Evolutionary conservation across 2,888 invertebrate species (phyloP).

Genomic region (Eristalinus sepulchralis): DNA sequence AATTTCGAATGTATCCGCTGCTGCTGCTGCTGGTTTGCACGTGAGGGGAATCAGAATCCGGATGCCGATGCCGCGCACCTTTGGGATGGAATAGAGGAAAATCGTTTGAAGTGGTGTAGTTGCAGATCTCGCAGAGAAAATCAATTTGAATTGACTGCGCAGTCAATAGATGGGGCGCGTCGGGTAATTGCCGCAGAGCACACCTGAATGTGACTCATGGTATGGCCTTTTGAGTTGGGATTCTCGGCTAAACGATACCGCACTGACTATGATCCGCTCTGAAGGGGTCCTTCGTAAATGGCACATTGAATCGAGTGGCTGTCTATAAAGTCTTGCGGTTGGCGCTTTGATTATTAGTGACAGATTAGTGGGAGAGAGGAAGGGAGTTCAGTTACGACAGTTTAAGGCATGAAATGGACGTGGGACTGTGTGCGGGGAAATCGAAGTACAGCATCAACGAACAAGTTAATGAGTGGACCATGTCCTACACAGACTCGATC

Average conservation of each 20-base stretch:
- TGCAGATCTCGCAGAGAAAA: conserved; percentile 3
- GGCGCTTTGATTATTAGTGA: background rate
- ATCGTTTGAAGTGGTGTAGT: conserved; percentile 3
- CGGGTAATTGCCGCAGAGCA: conserved; percentile 11
- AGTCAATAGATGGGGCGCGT: background rate
- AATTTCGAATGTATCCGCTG: conserved; percentile 36
- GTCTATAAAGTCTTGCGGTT: background rate
- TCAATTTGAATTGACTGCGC: conserved; percentile 30
- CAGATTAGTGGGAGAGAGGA: background rate
- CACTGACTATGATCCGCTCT: background rate
- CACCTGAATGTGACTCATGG: background rate
- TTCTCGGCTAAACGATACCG: background rate
- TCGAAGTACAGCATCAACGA: no score
- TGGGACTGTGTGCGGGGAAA: no score
- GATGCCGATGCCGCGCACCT: background rate
- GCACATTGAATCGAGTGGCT: background rate
- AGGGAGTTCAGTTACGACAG: background rate
- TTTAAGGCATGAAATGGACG: background rate
- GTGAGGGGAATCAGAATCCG: conserved; percentile 1
- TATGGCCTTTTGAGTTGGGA: background rate
- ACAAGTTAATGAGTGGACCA: no score
- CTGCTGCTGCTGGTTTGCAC: conserved; percentile 19
- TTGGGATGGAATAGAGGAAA: conserved; percentile 11
- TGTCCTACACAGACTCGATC: no score
- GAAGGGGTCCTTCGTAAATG: background rate